Conservation (phyloP, 2,113 vertebrate species). For the Hippocampus guttulatus region DNA sequence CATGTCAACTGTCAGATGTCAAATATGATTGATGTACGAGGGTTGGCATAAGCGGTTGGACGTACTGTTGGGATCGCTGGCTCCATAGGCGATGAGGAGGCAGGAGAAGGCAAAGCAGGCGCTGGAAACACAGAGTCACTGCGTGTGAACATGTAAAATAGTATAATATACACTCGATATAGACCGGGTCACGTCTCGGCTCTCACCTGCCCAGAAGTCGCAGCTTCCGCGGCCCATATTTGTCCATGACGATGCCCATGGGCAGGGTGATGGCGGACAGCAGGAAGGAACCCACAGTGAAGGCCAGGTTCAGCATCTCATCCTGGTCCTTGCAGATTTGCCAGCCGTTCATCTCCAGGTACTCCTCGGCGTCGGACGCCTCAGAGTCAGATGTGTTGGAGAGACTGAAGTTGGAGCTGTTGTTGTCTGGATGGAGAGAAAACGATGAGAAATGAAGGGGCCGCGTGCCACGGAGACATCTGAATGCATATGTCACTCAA, state of each 20-base stretch:
- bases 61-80: constrained; percentile 88
- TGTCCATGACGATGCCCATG: constrained; percentile 97
- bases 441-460: background rate
- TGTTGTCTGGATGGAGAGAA: constrained; percentile 41
- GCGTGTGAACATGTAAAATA: background rate
- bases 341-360: constrained; percentile 80
- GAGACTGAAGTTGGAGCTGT: constrained; percentile 51
- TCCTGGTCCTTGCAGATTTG: constrained; percentile 91
- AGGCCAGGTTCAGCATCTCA: constrained; percentile 95
- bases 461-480: background rate
- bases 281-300: constrained; percentile 95
- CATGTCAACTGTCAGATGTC: background rate
- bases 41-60: constrained; percentile 24
- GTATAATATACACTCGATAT: background rate
- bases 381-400: constrained; percentile 25
- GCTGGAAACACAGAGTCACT: constrained; percentile 62
- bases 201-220: constrained; percentile 89
- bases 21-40: constrained; percentile 3
- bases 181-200: constrained; percentile 11
- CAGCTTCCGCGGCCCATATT: constrained; percentile 92
- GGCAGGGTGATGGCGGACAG: constrained; percentile 94
- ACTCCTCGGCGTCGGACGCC: constrained; percentile 50
- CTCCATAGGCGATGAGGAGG: constrained; percentile 89
- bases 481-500: too few relatives aligned
- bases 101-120: constrained; percentile 91